Percentiles rank a stretch among this genome's conserved stretches.
phyloP scores from a whole-genome alignment of 2,888 invertebrate species.

The Ptychoptera contaminata region DNA sequence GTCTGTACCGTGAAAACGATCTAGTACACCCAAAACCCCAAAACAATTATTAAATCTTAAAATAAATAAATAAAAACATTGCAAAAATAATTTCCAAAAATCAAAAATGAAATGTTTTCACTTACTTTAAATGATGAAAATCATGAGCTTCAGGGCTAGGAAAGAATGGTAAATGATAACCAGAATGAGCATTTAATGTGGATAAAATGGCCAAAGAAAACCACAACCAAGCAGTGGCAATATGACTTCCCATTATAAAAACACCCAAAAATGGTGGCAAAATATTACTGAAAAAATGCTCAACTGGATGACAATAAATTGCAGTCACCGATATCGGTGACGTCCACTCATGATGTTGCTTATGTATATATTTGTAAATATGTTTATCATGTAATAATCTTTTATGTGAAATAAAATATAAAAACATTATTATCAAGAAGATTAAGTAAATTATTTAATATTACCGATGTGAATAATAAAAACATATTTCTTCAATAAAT shows the following conservation, averaged over 20 bases:
- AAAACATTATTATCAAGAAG: not conserved
- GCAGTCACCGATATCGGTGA: slow-evolving; percentile 72
- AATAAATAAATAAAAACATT: slow-evolving; percentile 10
- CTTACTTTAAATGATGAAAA: slow-evolving; percentile 72
- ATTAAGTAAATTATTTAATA: not conserved
- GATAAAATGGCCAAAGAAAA: slow-evolving; percentile 59
- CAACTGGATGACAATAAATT: slow-evolving; percentile 64
- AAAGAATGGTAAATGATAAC: slow-evolving; percentile 73
- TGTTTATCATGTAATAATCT: slow-evolving; percentile 57
- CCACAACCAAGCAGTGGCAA: slow-evolving; percentile 67
- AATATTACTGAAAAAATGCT: slow-evolving; percentile 62
- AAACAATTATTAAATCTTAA: slow-evolving; percentile 69
- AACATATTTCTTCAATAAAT: slow-evolving; percentile 61
- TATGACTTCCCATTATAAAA: slow-evolving; percentile 55
- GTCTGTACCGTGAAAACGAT: slow-evolving; percentile 71
- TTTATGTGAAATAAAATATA: slow-evolving; percentile 14
- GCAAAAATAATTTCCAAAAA: not conserved
- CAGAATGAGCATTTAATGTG: slow-evolving; percentile 68
- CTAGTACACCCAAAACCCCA: slow-evolving; percentile 66
- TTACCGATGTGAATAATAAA: slow-evolving; percentile 71
- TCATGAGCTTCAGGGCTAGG: slow-evolving; percentile 78
- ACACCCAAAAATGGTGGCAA: slow-evolving; percentile 62
- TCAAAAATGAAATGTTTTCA: slow-evolving; percentile 9
- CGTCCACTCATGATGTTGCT: slow-evolving; percentile 78
- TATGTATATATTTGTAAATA: slow-evolving; percentile 69